A percentile compares a stretch with the other conserved stretches of the same genome.
Conservation (phyloP, 2,113 vertebrate species). For the Labrus mixtus region DNA sequence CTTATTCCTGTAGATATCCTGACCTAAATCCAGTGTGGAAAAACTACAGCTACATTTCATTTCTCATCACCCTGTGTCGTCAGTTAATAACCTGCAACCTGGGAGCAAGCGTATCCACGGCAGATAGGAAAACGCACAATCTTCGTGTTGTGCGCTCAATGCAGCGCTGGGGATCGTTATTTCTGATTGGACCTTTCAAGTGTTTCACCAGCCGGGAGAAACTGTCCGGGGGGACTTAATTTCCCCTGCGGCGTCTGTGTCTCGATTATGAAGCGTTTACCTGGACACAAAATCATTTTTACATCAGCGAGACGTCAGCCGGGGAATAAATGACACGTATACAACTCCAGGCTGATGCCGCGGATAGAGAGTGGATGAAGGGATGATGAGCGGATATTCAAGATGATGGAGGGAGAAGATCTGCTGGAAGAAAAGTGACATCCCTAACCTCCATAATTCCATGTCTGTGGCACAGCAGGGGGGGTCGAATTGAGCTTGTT, state of each 20-base stretch:
- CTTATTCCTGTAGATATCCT: slow-evolving; percentile 33
- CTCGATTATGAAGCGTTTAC: slow-evolving; percentile 43
- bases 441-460: slow-evolving; percentile 49
- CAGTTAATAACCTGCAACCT: slow-evolving; percentile 67
- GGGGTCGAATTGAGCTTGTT: slow-evolving; percentile 44
- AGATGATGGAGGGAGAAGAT: slow-evolving; percentile 45
- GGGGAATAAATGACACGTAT: slow-evolving; percentile 37
- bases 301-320: slow-evolving; percentile 20
- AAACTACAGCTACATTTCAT: slow-evolving; percentile 42
- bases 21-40: slow-evolving; percentile 60
- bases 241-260: slow-evolving; percentile 21
- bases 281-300: slow-evolving; percentile 61
- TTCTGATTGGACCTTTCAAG: slow-evolving; percentile 60
- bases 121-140: slow-evolving; percentile 50
- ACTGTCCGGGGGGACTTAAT: slow-evolving; percentile 41
- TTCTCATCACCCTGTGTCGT: slow-evolving; percentile 59
- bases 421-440: slow-evolving; percentile 45
- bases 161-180: slow-evolving; percentile 48
- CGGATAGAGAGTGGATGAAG: slow-evolving; percentile 31
- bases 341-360: slow-evolving; percentile 10
- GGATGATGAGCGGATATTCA: slow-evolving; percentile 53
- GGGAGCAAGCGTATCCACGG: slow-evolving; percentile 37
- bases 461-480: slow-evolving; percentile 45
- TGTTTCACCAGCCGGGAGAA: slow-evolving; percentile 36
- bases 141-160: slow-evolving; percentile 39